Base-by-base conservation (phyloP, 2,113 vertebrate genomes). In the Tachuris rubrigastra region DNA sequence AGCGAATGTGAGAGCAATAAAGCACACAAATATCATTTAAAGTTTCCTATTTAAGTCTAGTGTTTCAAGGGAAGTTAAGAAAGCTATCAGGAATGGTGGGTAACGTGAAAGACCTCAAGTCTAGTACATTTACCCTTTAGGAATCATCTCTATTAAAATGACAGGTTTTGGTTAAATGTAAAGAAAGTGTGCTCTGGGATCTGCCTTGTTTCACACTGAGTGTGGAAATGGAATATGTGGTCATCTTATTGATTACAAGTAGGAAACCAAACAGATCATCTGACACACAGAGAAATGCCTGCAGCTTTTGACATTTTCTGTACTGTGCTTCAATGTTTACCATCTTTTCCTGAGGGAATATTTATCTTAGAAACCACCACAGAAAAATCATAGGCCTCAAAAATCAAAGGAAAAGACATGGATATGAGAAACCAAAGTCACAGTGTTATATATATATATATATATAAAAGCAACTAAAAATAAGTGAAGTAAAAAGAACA, bases 401-500 rank as follows among this genome's bases (percentile, higher is more conserved):
- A 87, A 85, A 82, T 77, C 85, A 93, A 87, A 85, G 30, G n/a
- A 91, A 88, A 67, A 47, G 37, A 69, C 66, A 55, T 11, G 19
- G 50, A n/a, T 60, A 89, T 55, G 52, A 79, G 59, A 93, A 89
- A 74, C 44, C 50, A 33, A 91, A 80, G 30, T 53, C 75, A 80
- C 8, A 75, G 20, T 59, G 49, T 6, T 58, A 31, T 39, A 52
- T 59, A 28, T 14, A 4, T 39, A 77, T 58, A 31, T 39, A 52
- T 59, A 28, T 14, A 4, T 39, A 77, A 83, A 77, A n/a, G 27
- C 15, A 93, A 63, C 78, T 71, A 77, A 67, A 87, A 78, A 12
- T 84, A 91, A 94, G 30, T 49, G 67, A 87, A 96, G 56, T 76
- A 91, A 90, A 92, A 91, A 84, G 82, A 96, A 33, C 60, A 89